Evolutionary conservation across 2,797 vertebrate genomes (phyloP).

Genomic region (Phataginus tricuspis): DNA sequence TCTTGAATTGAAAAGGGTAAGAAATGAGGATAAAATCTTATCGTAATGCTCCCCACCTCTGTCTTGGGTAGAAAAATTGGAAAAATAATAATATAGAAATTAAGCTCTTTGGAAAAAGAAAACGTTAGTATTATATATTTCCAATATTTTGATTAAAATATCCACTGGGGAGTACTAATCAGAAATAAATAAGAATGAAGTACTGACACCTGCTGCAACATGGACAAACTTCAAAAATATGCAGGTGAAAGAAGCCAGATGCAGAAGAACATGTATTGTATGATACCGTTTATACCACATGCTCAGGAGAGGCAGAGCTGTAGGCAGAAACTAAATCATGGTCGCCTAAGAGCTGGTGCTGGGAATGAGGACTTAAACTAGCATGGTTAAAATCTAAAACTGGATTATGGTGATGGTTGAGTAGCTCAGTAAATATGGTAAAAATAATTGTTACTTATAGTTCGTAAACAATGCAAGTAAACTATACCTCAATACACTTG

Average conservation of each 20-base stretch:
- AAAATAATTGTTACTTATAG: background rate
- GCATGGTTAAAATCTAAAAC: background rate
- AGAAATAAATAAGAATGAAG: background rate
- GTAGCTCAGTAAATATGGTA: background rate
- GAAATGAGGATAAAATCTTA: background rate
- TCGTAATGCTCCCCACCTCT: background rate
- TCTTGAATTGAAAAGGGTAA: background rate
- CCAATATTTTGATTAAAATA: background rate
- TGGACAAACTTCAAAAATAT: background rate
- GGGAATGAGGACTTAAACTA: background rate
- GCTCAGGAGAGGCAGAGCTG: background rate
- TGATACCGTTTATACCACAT: background rate
- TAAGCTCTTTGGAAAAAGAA: background rate
- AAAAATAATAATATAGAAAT: background rate
- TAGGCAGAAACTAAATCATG: background rate
- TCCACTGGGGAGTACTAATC: background rate
- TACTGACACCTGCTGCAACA: background rate
- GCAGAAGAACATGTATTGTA: background rate
- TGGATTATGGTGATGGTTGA: background rate
- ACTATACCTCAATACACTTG: background rate
- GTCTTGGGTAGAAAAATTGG: background rate
- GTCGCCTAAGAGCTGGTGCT: background rate
- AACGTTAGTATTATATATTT: background rate
- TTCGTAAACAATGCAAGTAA: background rate
- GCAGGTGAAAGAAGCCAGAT: background rate